Percentiles rank a stretch among this genome's conserved stretches.
These are phyloP conservation scores for Drosophila cognata DNA, from an alignment of 2,888 invertebrate species.

Conservation along the genomic window DNA sequence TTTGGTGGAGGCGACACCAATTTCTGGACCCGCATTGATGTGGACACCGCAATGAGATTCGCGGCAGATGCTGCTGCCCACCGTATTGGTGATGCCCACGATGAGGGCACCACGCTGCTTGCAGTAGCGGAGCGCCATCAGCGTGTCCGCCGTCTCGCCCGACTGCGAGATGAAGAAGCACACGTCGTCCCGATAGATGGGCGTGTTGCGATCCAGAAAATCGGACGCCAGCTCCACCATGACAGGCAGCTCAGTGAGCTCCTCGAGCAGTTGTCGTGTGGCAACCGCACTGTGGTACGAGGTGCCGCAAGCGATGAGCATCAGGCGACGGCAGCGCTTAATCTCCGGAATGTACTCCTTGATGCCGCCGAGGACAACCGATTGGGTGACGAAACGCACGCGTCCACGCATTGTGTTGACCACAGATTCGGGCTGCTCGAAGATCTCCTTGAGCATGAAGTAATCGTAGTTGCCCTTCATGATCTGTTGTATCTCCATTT, in stretches of 20 bases:
- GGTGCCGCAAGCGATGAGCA: slow-evolving; percentile 99
- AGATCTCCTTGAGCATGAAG: slow-evolving; percentile 99
- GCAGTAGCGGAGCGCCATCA: slow-evolving; percentile 97
- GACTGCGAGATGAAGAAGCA: slow-evolving; percentile 99
- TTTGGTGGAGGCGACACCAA: slow-evolving; percentile 99
- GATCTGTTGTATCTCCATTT: slow-evolving; percentile 99
- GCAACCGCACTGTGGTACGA: slow-evolving; percentile 99
- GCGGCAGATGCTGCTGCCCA: slow-evolving; percentile 98
- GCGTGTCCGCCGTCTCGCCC: slow-evolving; percentile 98
- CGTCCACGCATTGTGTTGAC: slow-evolving; percentile 99
- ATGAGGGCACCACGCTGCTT: slow-evolving; percentile 98
- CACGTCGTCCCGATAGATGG: slow-evolving; percentile 99
- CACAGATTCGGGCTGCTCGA: slow-evolving; percentile 99
- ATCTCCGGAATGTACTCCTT: slow-evolving; percentile 99
- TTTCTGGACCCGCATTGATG: slow-evolving; percentile 99
- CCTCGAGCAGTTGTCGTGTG: slow-evolving; percentile 96
- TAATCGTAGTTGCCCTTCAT: slow-evolving; percentile 99
- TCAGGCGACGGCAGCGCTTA: slow-evolving; percentile 95
- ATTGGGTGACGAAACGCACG: slow-evolving; percentile 94
- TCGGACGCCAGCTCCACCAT: slow-evolving; percentile 99
- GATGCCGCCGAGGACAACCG: slow-evolving; percentile 96
- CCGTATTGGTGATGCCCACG: slow-evolving; percentile 99
- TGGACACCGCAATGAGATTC: slow-evolving; percentile 99
- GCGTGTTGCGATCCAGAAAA: slow-evolving; percentile 98
- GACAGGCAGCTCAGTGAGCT: slow-evolving; percentile 98